A percentile compares a stretch with the other conserved stretches of the same genome.
These are phyloP conservation scores for Osmerus mordax DNA, from an alignment of 2,113 vertebrate species.

Conservation along the genomic window DNA sequence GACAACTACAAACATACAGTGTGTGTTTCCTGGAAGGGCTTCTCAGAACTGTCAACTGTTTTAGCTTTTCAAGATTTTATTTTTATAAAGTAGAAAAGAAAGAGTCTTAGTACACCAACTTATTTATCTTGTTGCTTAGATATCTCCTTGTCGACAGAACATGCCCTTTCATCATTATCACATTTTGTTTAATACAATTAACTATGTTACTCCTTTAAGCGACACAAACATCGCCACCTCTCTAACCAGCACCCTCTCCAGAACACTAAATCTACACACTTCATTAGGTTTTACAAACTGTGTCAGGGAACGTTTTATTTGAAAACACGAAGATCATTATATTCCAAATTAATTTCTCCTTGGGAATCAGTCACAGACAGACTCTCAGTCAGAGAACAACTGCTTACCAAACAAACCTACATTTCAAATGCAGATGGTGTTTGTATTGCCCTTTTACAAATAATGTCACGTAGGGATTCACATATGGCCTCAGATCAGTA, in stretches of 20 bases:
- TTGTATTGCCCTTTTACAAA: neutral
- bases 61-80: too few relatives aligned
- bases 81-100: too few relatives aligned
- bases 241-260: slow-evolving; percentile 24
- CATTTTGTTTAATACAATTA: neutral
- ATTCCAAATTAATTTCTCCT: slow-evolving; percentile 37
- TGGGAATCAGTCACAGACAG: slow-evolving; percentile 21
- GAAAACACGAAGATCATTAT: slow-evolving; percentile 34
- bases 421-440: too few relatives aligned
- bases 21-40: too few relatives aligned
- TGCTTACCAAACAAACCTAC: too few relatives aligned
- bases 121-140: too few relatives aligned
- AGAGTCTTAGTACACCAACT: too few relatives aligned
- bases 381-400: slow-evolving; percentile 1
- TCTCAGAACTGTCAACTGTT: too few relatives aligned
- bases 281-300: slow-evolving; percentile 48
- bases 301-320: slow-evolving; percentile 14
- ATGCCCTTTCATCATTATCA: neutral
- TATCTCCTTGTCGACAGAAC: too few relatives aligned
- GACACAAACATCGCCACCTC: too few relatives aligned
- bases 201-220: too few relatives aligned
- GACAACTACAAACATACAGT: neutral
- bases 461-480: neutral
- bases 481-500: too few relatives aligned
- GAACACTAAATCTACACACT: slow-evolving; percentile 35